These are phyloP conservation scores for Synodontis membranacea DNA, from an alignment of 2,113 vertebrate species.

Conservation along the genomic window DNA sequence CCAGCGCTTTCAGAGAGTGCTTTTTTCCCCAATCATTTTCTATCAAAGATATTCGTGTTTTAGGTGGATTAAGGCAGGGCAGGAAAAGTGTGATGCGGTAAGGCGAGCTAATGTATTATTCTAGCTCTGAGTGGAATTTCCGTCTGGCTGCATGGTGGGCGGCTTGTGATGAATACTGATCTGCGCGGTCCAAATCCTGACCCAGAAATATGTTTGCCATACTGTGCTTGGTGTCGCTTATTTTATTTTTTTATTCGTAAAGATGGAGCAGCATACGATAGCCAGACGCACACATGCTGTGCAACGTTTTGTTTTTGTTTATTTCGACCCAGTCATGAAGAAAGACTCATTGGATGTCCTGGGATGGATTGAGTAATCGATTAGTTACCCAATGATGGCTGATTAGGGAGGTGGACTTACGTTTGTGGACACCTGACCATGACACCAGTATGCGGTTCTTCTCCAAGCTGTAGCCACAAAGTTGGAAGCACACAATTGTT, in stretches of 20 bases:
- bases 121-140: slow-evolving; percentile 40
- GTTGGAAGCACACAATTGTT: too few species aligned
- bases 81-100: slow-evolving; percentile 14
- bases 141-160: slow-evolving; percentile 1
- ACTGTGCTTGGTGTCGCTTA: neutral
- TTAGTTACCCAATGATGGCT: neutral
- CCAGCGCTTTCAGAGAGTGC: slow-evolving; percentile 1
- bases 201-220: slow-evolving; percentile 36
- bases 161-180: slow-evolving; percentile 14
- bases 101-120: slow-evolving; percentile 1
- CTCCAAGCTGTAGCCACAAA: too few species aligned
- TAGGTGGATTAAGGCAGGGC: neutral
- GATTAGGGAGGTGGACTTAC: neutral
- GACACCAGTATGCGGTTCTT: too few species aligned
- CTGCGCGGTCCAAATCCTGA: slow-evolving; percentile 2
- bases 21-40: slow-evolving; percentile 15
- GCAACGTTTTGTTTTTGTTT: slow-evolving; percentile 8
- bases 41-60: slow-evolving; percentile 5
- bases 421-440: too few species aligned
- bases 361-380: neutral
- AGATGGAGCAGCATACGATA: slow-evolving; percentile 18
- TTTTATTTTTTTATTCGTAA: neutral
- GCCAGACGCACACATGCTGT: slow-evolving; percentile 34
- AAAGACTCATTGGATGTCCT: neutral
- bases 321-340: neutral